Evolutionary conservation across 2,888 invertebrate species (phyloP), one percentile per base, ranked within the genome.

Genomic region (Ariolimax columbianus): DNA sequence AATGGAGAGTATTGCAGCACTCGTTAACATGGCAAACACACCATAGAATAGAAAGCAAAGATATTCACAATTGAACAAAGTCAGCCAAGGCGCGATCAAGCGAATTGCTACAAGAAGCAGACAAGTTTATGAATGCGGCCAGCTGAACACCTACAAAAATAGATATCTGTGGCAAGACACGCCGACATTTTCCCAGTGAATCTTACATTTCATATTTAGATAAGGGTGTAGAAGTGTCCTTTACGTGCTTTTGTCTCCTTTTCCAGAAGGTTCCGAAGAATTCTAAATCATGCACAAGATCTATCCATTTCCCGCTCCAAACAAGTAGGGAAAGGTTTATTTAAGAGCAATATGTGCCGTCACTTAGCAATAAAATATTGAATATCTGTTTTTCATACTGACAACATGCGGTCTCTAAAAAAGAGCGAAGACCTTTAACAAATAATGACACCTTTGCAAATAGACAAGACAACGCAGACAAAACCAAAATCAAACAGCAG

Each of bases 351-450:
- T 17, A 36, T 77, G 77, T 77, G 77, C 77, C 6, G 77, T 77
- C 77, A 77, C 77, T 77, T 59, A 51, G 77, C 77, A 77, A 77
- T 36, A 55, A 26, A 36, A 77, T 77, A 36, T 55, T 33, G 38
- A 77, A 55, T 33, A 33, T 17, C 36, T 33, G 23, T 30, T 77
- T 59, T 77, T 11, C 51, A n/a, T n/a, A n/a, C n/a, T 30, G 17
- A 47, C 36, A 36, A 33, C 38, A 59, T 38, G 36, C 47, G 33
- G 38, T 33, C 26, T 17, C 9, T 0, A 3, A 2, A 36, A 19
- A 1, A 11, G 14, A 77, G 36, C 33, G 26, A 77, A 77, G 77
- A 47, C 17, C 36, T 33, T 77, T 38, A 36, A 38, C 59, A 77
- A 59, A 77, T 36, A 72, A 19, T 14, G 55, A 77, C 33, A 51